Conservation (phyloP, 2,113 vertebrate species). For the Oriolus oriolus region DNA sequence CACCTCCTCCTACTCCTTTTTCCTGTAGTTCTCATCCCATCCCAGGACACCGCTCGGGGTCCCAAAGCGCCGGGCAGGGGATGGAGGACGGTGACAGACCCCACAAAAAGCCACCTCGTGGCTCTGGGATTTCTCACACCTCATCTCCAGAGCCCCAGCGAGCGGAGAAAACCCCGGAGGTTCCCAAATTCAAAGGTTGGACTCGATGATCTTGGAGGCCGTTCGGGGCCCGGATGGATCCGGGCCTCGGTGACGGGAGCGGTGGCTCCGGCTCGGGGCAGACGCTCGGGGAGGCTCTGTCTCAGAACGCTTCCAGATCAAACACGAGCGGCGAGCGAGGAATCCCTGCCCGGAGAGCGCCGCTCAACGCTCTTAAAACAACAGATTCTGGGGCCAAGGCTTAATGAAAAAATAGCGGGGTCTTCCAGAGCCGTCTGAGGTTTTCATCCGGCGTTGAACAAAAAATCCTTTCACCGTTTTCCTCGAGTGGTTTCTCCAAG, state of each 20-base stretch:
- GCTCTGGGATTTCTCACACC: neutral
- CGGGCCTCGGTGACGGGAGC: fast-evolving
- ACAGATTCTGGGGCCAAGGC: neutral
- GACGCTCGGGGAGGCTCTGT: neutral
- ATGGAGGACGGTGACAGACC: fast-evolving
- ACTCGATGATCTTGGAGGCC: neutral
- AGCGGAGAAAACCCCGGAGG: neutral
- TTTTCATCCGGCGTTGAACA: neutral
- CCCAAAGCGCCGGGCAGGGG: fast-evolving
- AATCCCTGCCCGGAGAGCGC: neutral
- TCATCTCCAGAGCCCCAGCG: neutral
- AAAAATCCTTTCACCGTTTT: neutral
- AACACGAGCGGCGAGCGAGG: neutral
- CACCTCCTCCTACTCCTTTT: neutral
- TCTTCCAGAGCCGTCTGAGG: neutral
- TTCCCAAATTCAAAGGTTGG: neutral
- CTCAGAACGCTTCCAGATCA: neutral
- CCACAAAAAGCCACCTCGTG: neutral
- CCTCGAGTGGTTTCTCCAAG: neutral
- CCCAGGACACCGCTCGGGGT: fast-evolving
- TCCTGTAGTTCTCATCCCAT: fast-evolving
- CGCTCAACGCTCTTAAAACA: neutral
- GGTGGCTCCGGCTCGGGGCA: neutral
- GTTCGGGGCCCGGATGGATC: neutral
- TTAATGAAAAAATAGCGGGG: neutral